A percentile compares a stretch with the other conserved stretches of the same genome.
phyloP scores from a whole-genome alignment of 2,113 vertebrate species.

The Hippocampus zosterae region DNA sequence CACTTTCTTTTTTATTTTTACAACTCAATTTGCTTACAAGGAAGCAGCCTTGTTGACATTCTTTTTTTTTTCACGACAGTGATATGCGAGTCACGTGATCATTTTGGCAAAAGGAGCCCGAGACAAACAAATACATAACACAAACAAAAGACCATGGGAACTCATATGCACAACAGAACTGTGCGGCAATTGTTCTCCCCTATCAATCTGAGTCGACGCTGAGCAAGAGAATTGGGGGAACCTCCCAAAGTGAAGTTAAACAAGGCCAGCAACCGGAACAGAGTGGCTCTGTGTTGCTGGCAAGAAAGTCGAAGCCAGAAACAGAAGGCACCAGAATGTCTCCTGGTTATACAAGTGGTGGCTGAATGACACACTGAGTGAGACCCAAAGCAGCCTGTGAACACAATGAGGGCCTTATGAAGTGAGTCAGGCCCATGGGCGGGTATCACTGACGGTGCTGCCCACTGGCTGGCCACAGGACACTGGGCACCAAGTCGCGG shows the following conservation, averaged over 20 bases:
- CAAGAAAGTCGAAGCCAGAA: conserved; percentile 57
- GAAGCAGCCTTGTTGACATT: conserved; percentile 31
- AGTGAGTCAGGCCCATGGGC: conserved; percentile 62
- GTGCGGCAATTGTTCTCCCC: conserved; percentile 31
- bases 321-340: conserved; percentile 71
- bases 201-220: conserved; percentile 32
- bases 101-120: conserved; percentile 26
- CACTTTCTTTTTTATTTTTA: conserved; percentile 32
- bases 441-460: conserved; percentile 59
- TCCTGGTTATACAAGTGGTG: conserved; percentile 70
- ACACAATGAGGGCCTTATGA: conserved; percentile 72
- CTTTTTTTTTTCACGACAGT: conserved; percentile 36
- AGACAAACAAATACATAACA: conserved; percentile 36
- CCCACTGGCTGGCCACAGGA: conserved; percentile 60
- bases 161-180: conserved; percentile 13
- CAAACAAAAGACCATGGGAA: conserved; percentile 38
- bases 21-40: conserved; percentile 33
- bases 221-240: conserved; percentile 39
- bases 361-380: conserved; percentile 66
- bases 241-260: conserved; percentile 52
- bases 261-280: conserved; percentile 51
- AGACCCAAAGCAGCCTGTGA: conserved; percentile 66
- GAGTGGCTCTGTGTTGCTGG: conserved; percentile 59
- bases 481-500: conserved; percentile 42
- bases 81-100: conserved; percentile 25